These are phyloP conservation scores for Perdita meconis DNA, from an alignment of 2,888 invertebrate species.

Conservation along the genomic window DNA sequence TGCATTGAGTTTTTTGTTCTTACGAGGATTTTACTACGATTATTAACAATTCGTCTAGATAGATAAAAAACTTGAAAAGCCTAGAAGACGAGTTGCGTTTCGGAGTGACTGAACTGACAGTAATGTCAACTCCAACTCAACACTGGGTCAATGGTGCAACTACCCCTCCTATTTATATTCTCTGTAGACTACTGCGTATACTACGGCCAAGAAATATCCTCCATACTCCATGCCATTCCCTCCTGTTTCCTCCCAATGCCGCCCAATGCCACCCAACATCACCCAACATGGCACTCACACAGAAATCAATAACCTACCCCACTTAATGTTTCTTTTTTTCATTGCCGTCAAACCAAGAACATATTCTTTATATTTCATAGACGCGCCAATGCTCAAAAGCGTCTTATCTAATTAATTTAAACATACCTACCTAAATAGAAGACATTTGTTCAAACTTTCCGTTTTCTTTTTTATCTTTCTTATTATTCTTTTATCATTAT, in stretches of 20 bases:
- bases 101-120: constrained; percentile 77
- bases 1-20: constrained; percentile 57
- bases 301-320: constrained; percentile 81
- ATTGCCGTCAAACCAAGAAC: constrained; percentile 40
- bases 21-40: constrained; percentile 33
- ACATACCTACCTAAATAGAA: no score
- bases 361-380: constrained; percentile 52
- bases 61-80: constrained; percentile 56
- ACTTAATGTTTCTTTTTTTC: constrained; percentile 57
- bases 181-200: constrained; percentile 69
- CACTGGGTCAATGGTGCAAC: constrained; percentile 84
- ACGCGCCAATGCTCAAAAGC: background rate
- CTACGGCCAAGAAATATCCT: constrained; percentile 74
- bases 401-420: background rate
- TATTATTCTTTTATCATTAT: no score
- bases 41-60: constrained; percentile 55
- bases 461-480: no score
- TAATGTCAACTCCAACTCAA: constrained; percentile 80
- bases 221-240: constrained; percentile 72
- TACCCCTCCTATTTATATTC: constrained; percentile 82
- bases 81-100: constrained; percentile 39
- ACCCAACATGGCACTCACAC: constrained; percentile 76
- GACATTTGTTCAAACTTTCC: no score
- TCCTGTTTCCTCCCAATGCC: no score
- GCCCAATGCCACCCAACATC: no score